Conservation (phyloP, 2,797 vertebrate species). For the Hylomyscus alleni region DNA sequence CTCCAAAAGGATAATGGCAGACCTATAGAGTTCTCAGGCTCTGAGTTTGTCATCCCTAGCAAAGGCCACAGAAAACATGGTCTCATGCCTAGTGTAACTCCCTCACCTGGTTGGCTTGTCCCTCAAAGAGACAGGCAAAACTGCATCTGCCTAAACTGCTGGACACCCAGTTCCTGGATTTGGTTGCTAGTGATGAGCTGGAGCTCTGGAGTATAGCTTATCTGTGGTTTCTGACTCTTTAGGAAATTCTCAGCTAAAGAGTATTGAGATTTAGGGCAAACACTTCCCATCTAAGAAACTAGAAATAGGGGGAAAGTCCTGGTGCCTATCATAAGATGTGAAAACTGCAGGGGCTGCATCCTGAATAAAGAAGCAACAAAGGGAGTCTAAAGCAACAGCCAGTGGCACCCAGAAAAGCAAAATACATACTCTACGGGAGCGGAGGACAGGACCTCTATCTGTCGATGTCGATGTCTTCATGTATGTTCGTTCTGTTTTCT, state of each 20-base stretch:
- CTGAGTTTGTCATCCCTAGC: not conserved
- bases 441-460: not conserved
- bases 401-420: not conserved
- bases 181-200: not conserved
- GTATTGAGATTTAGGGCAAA: not conserved
- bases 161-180: not conserved
- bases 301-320: not conserved
- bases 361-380: not conserved
- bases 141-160: not conserved
- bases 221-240: not conserved
- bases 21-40: not conserved
- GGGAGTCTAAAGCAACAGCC: not conserved
- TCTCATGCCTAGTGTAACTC: not conserved
- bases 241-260: constrained; percentile 34
- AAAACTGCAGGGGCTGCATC: not conserved
- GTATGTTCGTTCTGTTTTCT: not conserved
- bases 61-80: not conserved
- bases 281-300: constrained; percentile 8
- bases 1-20: not conserved
- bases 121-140: not conserved
- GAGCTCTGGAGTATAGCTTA: not conserved
- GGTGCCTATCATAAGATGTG: not conserved
- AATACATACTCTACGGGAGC: not conserved
- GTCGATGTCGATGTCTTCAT: not conserved
- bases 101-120: not conserved